Evolutionary conservation across 2,888 invertebrate species (phyloP).

Genomic region (Graphium colonna): DNA sequence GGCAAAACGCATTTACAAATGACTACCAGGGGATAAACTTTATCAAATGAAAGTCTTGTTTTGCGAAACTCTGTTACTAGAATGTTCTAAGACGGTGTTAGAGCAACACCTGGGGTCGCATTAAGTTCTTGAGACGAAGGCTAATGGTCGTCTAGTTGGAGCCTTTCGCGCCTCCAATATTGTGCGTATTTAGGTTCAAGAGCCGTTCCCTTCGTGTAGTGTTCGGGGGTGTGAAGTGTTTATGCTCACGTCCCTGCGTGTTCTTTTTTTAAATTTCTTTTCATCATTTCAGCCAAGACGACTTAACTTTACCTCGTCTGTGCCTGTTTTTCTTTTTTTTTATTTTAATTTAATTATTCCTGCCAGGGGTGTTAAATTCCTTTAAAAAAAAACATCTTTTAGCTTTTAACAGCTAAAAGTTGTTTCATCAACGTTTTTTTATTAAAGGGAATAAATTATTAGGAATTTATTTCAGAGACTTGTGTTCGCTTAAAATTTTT

Average conservation of each 20-base stretch:
- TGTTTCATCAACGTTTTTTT: too few relatives aligned
- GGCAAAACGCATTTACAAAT: too few relatives aligned
- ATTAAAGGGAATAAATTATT: too few relatives aligned
- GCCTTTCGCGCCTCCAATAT: conserved; percentile 32
- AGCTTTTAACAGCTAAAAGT: too few relatives aligned
- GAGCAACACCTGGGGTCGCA: conserved; percentile 42
- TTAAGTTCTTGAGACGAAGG: conserved; percentile 70
- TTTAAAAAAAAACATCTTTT: too few relatives aligned
- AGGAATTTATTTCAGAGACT: too few relatives aligned
- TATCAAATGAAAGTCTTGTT: not conserved
- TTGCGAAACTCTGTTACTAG: not conserved
- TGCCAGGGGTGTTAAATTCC: not conserved
- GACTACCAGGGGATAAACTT: not conserved
- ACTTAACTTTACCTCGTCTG: not conserved
- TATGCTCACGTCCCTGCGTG: conserved; percentile 1
- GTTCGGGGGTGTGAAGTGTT: conserved; percentile 20
- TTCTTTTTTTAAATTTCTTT: conserved; percentile 6
- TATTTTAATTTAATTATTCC: not conserved
- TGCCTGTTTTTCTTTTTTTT: not conserved
- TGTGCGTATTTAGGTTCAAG: conserved; percentile 22
- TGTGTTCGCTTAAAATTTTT: too few relatives aligned
- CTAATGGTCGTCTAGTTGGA: conserved; percentile 53
- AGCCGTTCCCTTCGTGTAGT: conserved; percentile 14
- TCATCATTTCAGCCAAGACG: not conserved
- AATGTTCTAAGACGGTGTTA: conserved; percentile 20